phyloP scores from a whole-genome alignment of 2,113 vertebrate species.

The Chlamydotis undulata region DNA sequence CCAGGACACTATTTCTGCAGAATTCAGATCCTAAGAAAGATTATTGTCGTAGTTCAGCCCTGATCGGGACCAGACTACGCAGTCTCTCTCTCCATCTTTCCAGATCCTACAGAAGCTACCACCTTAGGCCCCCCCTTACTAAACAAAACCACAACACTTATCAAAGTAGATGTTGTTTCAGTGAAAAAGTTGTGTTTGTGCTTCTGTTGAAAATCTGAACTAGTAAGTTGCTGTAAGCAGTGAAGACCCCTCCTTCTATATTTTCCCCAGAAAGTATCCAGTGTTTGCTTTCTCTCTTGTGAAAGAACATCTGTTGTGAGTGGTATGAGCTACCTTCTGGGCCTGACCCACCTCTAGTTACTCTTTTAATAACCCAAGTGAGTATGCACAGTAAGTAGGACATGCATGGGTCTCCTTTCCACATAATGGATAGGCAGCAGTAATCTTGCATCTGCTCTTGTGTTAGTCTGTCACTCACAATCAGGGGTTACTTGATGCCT shows the following conservation, averaged over 20 bases:
- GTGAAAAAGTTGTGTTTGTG: not conserved
- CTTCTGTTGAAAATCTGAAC: not conserved
- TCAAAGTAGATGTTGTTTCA: not conserved
- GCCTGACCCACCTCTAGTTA: slow-evolving; percentile 7
- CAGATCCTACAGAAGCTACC: no score
- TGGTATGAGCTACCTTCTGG: not conserved
- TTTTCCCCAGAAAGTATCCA: not conserved
- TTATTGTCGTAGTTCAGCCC: not conserved
- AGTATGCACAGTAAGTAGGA: slow-evolving; percentile 24
- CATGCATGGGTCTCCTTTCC: slow-evolving; percentile 27
- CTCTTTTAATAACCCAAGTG: slow-evolving; percentile 17
- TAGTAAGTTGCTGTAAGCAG: not conserved
- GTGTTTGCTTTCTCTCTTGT: not conserved
- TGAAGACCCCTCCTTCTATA: not conserved
- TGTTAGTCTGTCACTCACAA: slow-evolving; percentile 70
- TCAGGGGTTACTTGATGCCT: slow-evolving; percentile 65
- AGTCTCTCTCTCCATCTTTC: no score
- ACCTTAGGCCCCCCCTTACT: no score
- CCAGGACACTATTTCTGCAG: not conserved
- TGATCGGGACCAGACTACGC: no score
- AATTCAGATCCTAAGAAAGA: not conserved
- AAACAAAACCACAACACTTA: no score
- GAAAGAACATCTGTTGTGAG: slow-evolving; percentile 36
- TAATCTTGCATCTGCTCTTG: slow-evolving; percentile 67
- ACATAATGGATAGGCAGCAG: slow-evolving; percentile 45